Conservation (phyloP, 2,797 vertebrate genomes). For the Pipistrellus pipistrellus region DNA sequence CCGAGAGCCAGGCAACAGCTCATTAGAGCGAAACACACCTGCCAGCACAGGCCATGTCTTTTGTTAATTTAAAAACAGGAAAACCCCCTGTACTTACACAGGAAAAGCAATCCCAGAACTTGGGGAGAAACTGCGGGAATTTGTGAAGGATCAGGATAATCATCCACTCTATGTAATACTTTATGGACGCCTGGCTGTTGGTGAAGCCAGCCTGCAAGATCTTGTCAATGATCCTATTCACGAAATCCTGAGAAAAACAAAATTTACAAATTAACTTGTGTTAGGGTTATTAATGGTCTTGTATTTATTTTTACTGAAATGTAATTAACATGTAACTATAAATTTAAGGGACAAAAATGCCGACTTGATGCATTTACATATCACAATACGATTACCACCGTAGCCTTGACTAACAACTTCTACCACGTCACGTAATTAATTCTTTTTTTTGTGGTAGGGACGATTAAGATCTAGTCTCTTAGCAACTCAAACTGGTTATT, state of each 20-base stretch:
- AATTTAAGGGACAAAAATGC: background rate
- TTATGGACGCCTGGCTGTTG: constrained; percentile 96
- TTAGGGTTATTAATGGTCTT: background rate
- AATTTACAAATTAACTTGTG: constrained; percentile 37
- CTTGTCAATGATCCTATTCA: constrained; percentile 88
- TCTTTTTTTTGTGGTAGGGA: background rate
- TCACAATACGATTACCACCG: fast-evolving
- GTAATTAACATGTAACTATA: background rate
- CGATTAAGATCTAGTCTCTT: background rate
- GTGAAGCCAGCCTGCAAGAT: constrained; percentile 94
- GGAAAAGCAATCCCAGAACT: constrained; percentile 94
- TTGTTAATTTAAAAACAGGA: background rate
- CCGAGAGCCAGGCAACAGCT: background rate
- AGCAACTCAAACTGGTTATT: background rate
- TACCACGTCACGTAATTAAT: background rate
- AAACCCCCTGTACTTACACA: constrained; percentile 87
- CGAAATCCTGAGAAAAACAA: constrained; percentile 91
- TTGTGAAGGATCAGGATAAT: constrained; percentile 93
- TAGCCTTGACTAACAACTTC: background rate
- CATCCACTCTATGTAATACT: constrained; percentile 96
- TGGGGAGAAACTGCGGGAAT: constrained; percentile 91
- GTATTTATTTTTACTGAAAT: background rate
- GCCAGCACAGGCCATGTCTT: background rate
- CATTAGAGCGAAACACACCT: background rate
- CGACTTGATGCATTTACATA: background rate